Evolutionary conservation across 1,140 invertebrate genomes (phyloP), one percentile per base, ranked within the genome.

Genomic region (Arion vulgaris): DNA sequence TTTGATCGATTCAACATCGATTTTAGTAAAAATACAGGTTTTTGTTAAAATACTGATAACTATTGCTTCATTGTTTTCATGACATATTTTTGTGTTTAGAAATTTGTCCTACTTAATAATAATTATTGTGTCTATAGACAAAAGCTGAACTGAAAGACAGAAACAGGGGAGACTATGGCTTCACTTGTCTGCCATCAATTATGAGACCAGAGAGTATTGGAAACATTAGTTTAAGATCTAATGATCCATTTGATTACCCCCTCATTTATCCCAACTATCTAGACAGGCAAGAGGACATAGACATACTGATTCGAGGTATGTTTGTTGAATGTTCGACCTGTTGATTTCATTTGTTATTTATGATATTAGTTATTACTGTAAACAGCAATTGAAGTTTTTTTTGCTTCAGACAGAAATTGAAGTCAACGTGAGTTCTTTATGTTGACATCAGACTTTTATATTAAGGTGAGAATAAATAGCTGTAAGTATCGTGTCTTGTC

Each of bases 221-320:
- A 82, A 83, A 85, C 83, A 77, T 89, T 81, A 74, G 72, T 32
- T 79, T 93, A 81, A 75, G 90, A 86, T 83, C 72, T 49, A 93
- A 92, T 41, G 95, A 98, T 91, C 97, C 97, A 0, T 94, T 95
- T 15, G 94, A 95, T 0, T 94, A 95, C 85, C 97, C 97, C 0
- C 93, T 95, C 1, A 96, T 98, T 23, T 95, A 96, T 90, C 97
- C 97, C 0, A 89, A 86, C 53, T 93, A 88, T 85, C 86, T 81
- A 62, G 86, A 38, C 23, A n/a, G 39, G 32, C 75, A 62, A 19
- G 77, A 86, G 49, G 89, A n/a, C n/a, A 90, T 86, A 1, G 83
- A 88, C 23, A 80, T 80, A 23, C 34, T 89, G 19, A 69, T 86
- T 13, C 86, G 86, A 89, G 88, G n/a, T n/a, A n/a, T n/a, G n/a